Percentiles rank a stretch among this genome's conserved stretches.
Evolutionary conservation across 2,113 vertebrate species (phyloP).

Genomic region (Brevimyrus niger): DNA sequence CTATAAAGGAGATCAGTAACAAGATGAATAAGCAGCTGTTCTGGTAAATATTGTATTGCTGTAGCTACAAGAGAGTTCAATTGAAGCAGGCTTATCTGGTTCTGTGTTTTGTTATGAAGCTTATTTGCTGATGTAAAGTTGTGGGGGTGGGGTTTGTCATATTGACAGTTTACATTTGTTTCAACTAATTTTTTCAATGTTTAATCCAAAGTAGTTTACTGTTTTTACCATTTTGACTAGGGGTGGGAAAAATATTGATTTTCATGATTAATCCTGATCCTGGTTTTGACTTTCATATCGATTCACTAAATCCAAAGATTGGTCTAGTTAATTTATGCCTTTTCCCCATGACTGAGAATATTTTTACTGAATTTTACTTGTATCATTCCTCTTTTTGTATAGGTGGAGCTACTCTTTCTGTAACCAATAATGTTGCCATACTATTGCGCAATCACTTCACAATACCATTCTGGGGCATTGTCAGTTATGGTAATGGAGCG

Average conservation of each 20-base stretch:
- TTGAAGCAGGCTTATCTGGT: neutral
- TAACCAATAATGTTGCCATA: neutral
- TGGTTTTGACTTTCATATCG: neutral
- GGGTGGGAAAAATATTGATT: neutral
- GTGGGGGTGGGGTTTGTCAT: neutral
- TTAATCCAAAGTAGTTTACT: neutral
- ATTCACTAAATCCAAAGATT: neutral
- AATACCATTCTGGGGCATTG: neutral
- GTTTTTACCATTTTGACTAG: neutral
- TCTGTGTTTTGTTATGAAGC: neutral
- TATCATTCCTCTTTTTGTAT: neutral
- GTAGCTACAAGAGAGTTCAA: neutral
- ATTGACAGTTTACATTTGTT: neutral
- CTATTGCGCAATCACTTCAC: neutral
- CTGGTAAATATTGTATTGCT: neutral
- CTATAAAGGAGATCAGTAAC: neutral
- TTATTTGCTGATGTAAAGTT: neutral
- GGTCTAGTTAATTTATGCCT: neutral
- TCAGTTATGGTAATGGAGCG: neutral
- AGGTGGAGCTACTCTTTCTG: neutral
- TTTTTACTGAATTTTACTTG: neutral
- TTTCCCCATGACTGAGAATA: neutral
- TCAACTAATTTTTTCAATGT: neutral
- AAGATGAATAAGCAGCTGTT: neutral
- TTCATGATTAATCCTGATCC: neutral